A percentile compares a stretch with the other conserved stretches of the same genome.
Conservation (phyloP, 2,888 invertebrate genomes). For the Marasmarcha lunaedactyla region DNA sequence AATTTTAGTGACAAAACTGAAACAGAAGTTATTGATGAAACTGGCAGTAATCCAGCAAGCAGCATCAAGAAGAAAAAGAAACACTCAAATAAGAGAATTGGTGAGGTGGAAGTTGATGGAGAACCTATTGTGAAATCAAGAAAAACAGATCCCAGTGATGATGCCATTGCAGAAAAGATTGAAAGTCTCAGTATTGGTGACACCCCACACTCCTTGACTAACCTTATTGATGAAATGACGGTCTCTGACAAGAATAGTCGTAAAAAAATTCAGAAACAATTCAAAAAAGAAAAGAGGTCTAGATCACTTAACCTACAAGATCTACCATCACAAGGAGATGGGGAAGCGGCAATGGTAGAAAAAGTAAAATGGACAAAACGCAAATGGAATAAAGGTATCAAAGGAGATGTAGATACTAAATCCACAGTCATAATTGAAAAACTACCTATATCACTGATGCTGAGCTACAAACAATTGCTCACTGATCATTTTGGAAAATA, state of each 20-base stretch:
- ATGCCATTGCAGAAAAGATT: conserved; percentile 35
- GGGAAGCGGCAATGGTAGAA: conserved; percentile 25
- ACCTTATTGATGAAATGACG: conserved; percentile 48
- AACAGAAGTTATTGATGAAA: too few species aligned
- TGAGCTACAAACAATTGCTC: conserved; percentile 35
- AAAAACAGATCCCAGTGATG: conserved; percentile 32
- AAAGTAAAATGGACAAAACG: conserved; percentile 47
- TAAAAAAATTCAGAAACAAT: conserved; percentile 30
- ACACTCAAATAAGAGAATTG: neutral
- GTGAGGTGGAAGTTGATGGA: conserved; percentile 15
- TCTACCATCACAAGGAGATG: too few species aligned
- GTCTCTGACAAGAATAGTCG: conserved; percentile 44
- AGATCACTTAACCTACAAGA: too few species aligned
- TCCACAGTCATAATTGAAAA: conserved; percentile 38
- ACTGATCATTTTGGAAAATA: conserved; percentile 39
- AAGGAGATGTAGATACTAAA: conserved; percentile 22
- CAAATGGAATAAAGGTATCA: conserved; percentile 50
- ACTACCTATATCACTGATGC: conserved; percentile 37
- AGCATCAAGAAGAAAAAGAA: neutral
- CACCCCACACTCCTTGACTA: conserved; percentile 43
- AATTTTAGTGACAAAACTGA: too few species aligned
- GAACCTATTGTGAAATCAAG: conserved; percentile 30
- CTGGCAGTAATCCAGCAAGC: too few species aligned
- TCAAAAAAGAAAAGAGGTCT: conserved; percentile 24
- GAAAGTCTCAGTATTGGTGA: conserved; percentile 50